Conservation (phyloP, 2,797 vertebrate species). For the Telmatherina bonti region DNA sequence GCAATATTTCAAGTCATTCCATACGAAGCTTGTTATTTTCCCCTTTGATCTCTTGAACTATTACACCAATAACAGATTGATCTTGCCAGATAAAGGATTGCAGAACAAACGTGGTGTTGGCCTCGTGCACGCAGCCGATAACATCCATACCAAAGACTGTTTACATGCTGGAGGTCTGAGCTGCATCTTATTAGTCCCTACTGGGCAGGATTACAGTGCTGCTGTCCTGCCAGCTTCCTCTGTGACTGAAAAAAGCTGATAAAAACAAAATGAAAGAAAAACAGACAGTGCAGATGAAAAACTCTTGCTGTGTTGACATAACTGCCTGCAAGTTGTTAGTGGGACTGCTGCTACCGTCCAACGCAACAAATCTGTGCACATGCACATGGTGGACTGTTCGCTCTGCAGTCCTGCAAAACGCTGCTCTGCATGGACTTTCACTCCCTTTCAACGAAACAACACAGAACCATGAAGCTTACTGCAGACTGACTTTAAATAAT, state of each 20-base stretch:
- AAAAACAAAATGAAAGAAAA: slow-evolving; percentile 12
- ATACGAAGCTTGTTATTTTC: not conserved
- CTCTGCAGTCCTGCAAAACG: no score
- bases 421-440: slow-evolving; percentile 2
- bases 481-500: not conserved
- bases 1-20: not conserved
- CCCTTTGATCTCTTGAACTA: not conserved
- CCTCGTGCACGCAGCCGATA: slow-evolving; percentile 41
- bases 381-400: not conserved
- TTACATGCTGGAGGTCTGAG: slow-evolving; percentile 37
- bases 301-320: slow-evolving; percentile 1
- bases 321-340: slow-evolving; percentile 14
- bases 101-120: slow-evolving; percentile 7
- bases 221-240: slow-evolving; percentile 28
- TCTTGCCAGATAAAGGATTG: slow-evolving; percentile 9
- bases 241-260: slow-evolving; percentile 36
- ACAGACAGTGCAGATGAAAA: slow-evolving; percentile 7
- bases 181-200: slow-evolving; percentile 37
- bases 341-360: no score
- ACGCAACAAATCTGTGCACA: slow-evolving; percentile 2
- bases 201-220: slow-evolving; percentile 44
- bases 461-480: not conserved
- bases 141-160: slow-evolving; percentile 53
- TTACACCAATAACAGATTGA: slow-evolving; percentile 7
- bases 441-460: not conserved